These are phyloP conservation scores for Delphinus delphis DNA, from an alignment of 2,113 vertebrate genomes.

Conservation along the genomic window DNA sequence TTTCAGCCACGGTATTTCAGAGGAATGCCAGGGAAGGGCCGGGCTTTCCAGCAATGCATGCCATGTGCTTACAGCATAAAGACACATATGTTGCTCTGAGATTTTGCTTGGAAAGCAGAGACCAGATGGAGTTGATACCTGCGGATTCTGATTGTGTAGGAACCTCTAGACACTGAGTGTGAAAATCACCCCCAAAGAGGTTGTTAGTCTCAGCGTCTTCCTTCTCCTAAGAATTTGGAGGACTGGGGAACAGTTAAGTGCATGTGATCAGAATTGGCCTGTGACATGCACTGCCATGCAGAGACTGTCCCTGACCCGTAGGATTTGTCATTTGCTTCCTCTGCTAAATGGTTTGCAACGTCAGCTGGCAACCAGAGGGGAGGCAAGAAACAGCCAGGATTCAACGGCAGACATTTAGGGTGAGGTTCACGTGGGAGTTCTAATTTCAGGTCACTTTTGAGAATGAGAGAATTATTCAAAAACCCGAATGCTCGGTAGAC, in stretches of 20 bases:
- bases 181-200: neutral
- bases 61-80: neutral
- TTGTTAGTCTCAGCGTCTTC: fast-evolving
- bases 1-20: slow-evolving; percentile 48
- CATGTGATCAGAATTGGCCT: fast-evolving
- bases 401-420: neutral
- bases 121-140: neutral
- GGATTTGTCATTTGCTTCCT: slow-evolving; percentile 6
- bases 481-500: too few species aligned
- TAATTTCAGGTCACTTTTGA: neutral
- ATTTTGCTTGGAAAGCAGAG: neutral
- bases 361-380: neutral
- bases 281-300: fast-evolving
- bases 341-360: neutral
- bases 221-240: neutral
- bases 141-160: neutral
- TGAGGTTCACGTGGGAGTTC: neutral
- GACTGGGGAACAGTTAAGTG: neutral
- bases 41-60: neutral
- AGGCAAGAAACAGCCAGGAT: neutral
- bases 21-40: slow-evolving; percentile 29
- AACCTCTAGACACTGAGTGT: neutral
- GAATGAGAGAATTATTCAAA: neutral
- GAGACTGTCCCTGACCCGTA: neutral
- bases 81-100: neutral